phyloP scores from a whole-genome alignment of 2,113 vertebrate genomes.

The Hippocampus abdominalis region DNA sequence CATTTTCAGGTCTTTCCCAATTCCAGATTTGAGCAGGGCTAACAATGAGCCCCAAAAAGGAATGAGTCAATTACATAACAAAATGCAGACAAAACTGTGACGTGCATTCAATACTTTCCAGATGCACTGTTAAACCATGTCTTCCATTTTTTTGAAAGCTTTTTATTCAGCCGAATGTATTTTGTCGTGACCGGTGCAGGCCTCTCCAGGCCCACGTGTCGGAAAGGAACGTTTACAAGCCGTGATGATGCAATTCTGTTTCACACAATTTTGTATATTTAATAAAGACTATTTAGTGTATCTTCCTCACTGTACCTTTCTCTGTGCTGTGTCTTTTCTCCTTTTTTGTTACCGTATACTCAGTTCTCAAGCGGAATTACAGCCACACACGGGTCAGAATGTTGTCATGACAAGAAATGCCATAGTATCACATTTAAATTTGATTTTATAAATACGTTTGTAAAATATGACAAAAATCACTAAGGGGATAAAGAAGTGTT shows the following conservation, averaged over 20 bases:
- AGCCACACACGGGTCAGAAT: not conserved
- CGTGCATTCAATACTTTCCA: not conserved
- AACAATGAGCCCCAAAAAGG: too few relatives aligned
- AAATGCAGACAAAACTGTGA: not conserved
- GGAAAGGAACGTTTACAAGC: constrained; percentile 74
- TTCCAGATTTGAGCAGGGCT: not conserved
- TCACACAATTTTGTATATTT: constrained; percentile 76
- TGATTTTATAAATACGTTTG: not conserved
- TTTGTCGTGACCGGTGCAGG: constrained; percentile 52
- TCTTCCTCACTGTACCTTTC: constrained; percentile 64
- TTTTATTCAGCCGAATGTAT: constrained; percentile 38
- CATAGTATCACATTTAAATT: too few relatives aligned
- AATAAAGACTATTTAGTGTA: constrained; percentile 75
- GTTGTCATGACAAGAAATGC: not conserved
- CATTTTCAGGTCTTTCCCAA: not conserved
- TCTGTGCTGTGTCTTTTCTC: constrained; percentile 27
- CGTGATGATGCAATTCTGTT: constrained; percentile 74
- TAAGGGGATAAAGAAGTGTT: too few relatives aligned
- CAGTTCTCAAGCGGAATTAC: not conserved
- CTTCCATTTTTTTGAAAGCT: constrained; percentile 51
- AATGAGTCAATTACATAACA: not conserved
- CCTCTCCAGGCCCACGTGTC: constrained; percentile 56
- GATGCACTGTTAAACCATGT: constrained; percentile 36
- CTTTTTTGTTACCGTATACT: not conserved
- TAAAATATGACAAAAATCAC: too few relatives aligned